Evolutionary conservation across 1,140 invertebrate genomes (phyloP), one percentile per base, ranked within the genome.

Genomic region (Drosophila trapezifrons): DNA sequence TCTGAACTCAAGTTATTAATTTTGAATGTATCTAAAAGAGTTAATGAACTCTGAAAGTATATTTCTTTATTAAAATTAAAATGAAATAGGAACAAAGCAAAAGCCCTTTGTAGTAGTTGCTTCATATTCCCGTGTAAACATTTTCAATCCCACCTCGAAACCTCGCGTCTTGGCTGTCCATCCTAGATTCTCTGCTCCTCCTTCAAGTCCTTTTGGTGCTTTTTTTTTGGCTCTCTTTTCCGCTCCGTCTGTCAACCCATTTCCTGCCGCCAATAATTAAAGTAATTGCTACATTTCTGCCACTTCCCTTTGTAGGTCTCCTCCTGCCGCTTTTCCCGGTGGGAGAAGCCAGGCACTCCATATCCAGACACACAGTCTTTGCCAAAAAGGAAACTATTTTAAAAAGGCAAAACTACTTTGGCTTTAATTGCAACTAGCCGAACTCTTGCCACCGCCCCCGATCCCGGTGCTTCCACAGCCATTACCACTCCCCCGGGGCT

Each of bases 241-340:
- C 64, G 78, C 56, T 56, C 70, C 70, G 83, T 87, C 83, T 86
- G 83, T 86, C 83, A 86, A 82, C 76, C 83, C 83, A 72, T 87
- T 86, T 86, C 83, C 83, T 87, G 84, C 84, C 84, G 84, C 83
- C 83, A 87, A 87, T 87, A 87, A 87, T 87, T 87, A 87, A 87
- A 89, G 83, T 87, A 87, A 87, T 87, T 87, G 83, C 83, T 71
- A 87, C 83, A 86, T 86, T 86, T 87, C 83, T 86, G 82, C 72
- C 83, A 89, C 84, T 87, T 89, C 71, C 76, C 57, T 83, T 79
- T 66, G 67, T 76, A 77, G 60, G 77, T 51, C 57, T 66, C 51
- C 58, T 29, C 46, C 46, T 22, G 4, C 20, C 38, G 13, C 17
- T 22, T 10, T 27, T 29, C 42, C 29, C 40, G 29, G 8, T 46